Evolutionary conservation across 2,888 invertebrate species (phyloP).

Genomic region (Leptopterna dolabrata): DNA sequence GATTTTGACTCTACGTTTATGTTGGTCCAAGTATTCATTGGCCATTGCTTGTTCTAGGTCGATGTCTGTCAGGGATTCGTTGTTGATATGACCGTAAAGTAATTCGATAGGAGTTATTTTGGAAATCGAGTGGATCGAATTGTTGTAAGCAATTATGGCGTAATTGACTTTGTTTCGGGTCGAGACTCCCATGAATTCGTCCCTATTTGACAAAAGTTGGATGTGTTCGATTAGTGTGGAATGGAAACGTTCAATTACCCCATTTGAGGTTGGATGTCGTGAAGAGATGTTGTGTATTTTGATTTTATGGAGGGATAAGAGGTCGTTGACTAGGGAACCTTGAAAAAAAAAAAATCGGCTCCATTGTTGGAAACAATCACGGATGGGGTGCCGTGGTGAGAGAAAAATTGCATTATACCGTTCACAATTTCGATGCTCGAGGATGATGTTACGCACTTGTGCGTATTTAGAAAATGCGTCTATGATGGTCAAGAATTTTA

Average conservation of each 20-base stretch:
- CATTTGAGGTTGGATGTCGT: constrained; percentile 47
- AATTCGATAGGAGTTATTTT: constrained; percentile 30
- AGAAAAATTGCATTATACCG: constrained; percentile 16
- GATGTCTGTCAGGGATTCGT: background rate
- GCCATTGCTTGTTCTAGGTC: no score
- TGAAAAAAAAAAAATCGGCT: constrained; percentile 48
- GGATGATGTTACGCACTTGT: no score
- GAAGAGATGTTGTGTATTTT: constrained; percentile 36
- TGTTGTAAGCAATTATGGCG: no score
- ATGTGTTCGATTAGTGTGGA: no score
- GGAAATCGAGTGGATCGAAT: constrained; percentile 31
- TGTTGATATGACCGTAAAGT: no score
- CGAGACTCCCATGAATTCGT: constrained; percentile 28
- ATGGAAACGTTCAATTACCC: no score
- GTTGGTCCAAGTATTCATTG: no score
- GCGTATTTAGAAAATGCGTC: no score
- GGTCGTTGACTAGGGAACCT: constrained; percentile 27
- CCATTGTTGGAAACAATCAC: no score
- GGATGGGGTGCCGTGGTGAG: no score
- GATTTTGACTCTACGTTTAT: background rate
- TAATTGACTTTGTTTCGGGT: constrained; percentile 34
- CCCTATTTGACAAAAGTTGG: constrained; percentile 38
- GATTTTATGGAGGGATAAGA: constrained; percentile 22
- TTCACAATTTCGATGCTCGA: no score
- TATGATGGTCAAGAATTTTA: no score